Conservation (phyloP, 2,113 vertebrate species). For the Oreochromis tanganicae region DNA sequence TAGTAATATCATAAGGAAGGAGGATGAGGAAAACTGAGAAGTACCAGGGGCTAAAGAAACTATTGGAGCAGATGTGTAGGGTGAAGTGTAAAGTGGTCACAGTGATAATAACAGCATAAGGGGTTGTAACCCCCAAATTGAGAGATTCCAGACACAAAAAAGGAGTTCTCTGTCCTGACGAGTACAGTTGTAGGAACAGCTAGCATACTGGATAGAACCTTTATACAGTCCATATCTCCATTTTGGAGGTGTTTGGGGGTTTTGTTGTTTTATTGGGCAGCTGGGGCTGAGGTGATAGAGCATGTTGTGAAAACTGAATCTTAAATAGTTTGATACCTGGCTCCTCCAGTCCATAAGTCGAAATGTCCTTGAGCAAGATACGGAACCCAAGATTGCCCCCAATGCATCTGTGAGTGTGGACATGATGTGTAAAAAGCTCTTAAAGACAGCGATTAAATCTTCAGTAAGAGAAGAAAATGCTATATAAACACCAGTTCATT, state of each 20-base stretch:
- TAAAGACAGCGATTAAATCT: not conserved
- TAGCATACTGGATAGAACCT: not conserved
- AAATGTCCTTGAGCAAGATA: not conserved
- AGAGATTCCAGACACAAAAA: not conserved
- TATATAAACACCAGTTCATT: not conserved
- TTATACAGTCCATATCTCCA: not conserved
- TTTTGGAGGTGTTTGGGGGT: not conserved
- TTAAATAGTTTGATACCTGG: not conserved
- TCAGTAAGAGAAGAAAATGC: not conserved
- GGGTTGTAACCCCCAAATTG: not conserved
- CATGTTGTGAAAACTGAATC: not conserved
- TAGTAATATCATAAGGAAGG: not conserved
- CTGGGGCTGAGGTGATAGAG: not conserved
- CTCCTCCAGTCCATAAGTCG: not conserved
- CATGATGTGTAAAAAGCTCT: not conserved
- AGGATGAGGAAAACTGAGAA: not conserved
- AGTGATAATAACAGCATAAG: not conserved
- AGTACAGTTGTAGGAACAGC: not conserved
- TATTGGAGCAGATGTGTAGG: not conserved
- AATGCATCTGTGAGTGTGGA: not conserved
- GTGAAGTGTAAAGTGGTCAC: not conserved
- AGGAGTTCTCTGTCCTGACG: not conserved
- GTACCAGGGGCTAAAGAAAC: not conserved
- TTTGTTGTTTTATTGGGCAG: not conserved
- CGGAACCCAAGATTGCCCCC: not conserved